These are phyloP conservation scores for Pterois miles DNA, from an alignment of 2,797 vertebrate genomes.

Conservation along the genomic window DNA sequence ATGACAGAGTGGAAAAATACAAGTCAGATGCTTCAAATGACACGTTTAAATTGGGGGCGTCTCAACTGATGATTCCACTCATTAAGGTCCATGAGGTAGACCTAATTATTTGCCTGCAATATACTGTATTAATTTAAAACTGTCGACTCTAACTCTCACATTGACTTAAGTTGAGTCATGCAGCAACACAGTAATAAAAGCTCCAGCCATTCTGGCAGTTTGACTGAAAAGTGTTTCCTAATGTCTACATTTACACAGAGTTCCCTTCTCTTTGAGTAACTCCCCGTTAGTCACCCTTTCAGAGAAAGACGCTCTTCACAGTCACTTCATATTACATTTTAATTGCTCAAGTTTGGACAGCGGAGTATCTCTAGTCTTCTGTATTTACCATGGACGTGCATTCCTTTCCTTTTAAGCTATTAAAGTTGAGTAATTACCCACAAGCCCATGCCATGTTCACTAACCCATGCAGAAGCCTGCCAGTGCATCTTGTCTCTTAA, in stretches of 20 bases:
- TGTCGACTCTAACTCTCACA: background rate
- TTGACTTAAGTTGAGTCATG: background rate
- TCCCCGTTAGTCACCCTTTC: slow-evolving; percentile 6
- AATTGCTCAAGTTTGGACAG: slow-evolving; percentile 60
- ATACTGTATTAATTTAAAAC: background rate
- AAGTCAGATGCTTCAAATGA: background rate
- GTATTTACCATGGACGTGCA: slow-evolving; percentile 71
- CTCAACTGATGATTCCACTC: background rate
- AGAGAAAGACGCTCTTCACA: slow-evolving; percentile 3
- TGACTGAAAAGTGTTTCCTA: slow-evolving; percentile 9
- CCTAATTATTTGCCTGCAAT: background rate
- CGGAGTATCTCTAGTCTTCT: slow-evolving; percentile 62
- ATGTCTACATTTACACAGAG: slow-evolving; percentile 19
- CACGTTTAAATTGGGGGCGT: background rate
- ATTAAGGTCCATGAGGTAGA: background rate
- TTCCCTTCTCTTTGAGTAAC: slow-evolving; percentile 15
- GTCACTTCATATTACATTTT: slow-evolving; percentile 45
- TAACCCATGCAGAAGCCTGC: slow-evolving; percentile 89
- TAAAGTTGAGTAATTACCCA: slow-evolving; percentile 89
- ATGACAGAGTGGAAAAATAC: background rate
- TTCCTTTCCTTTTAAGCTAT: slow-evolving; percentile 85
- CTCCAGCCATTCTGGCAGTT: slow-evolving; percentile 7
- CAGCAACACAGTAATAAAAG: slow-evolving; percentile 8
- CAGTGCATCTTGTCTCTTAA: slow-evolving; percentile 92
- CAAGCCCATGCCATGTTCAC: slow-evolving; percentile 87